Evolutionary conservation across 2,888 invertebrate species (phyloP).

Genomic region (Branchipolynoe longqiensis): DNA sequence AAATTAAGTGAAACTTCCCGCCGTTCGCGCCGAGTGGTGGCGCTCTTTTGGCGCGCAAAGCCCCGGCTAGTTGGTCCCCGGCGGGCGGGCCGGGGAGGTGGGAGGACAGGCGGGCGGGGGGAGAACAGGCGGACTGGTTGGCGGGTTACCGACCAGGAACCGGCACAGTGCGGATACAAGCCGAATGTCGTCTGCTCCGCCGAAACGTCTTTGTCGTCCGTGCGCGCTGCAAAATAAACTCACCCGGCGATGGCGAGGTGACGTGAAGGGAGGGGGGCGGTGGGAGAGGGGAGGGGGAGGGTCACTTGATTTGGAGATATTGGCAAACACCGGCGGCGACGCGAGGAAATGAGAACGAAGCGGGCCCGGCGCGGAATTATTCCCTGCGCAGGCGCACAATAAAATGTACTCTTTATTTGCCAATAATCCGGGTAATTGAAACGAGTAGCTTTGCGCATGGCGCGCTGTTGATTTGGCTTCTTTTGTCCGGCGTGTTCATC

Average conservation of each 20-base stretch:
- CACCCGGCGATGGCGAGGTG: conserved; percentile 26
- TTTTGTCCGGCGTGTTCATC: conserved; percentile 17
- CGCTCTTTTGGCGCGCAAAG: conserved; percentile 49
- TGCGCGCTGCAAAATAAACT: conserved; percentile 50
- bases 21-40: conserved; percentile 20
- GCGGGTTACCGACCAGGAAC: too few relatives aligned
- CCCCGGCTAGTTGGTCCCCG: conserved; percentile 12
- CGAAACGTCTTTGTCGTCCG: conserved; percentile 30
- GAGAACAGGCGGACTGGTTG: too few relatives aligned
- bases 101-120: too few relatives aligned
- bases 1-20: conserved; percentile 49
- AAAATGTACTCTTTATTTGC: conserved; percentile 56
- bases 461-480: conserved; percentile 47
- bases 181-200: conserved; percentile 39
- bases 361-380: conserved; percentile 50
- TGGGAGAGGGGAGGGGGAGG: too few relatives aligned
- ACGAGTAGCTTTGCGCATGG: conserved; percentile 28
- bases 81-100: conserved; percentile 46
- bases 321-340: conserved; percentile 55
- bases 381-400: conserved; percentile 34
- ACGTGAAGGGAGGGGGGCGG: too few relatives aligned
- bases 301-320: conserved; percentile 57
- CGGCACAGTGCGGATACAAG: too few relatives aligned
- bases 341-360: conserved; percentile 55
- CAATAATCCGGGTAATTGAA: conserved; percentile 58